Evolutionary conservation across 2,888 invertebrate species (phyloP).

Genomic region (Aporophyla lueneburgensis): DNA sequence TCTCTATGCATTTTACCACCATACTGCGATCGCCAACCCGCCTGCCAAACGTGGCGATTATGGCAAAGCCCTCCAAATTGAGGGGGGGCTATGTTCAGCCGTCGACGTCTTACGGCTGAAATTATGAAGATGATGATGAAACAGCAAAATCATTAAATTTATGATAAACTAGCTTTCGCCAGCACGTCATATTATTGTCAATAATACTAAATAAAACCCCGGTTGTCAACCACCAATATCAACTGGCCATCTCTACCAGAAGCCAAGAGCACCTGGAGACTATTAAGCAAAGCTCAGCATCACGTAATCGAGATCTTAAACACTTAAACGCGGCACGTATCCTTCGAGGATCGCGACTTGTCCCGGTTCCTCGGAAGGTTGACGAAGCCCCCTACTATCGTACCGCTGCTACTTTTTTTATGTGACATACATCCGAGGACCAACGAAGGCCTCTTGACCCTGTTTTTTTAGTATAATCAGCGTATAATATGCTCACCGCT

Average conservation of each 20-base stretch:
- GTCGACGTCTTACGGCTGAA: no score
- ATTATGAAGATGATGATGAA: no score
- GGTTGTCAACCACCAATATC: background rate
- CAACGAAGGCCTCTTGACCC: no score
- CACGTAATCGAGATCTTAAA: slow-evolving; percentile 75
- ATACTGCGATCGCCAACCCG: no score
- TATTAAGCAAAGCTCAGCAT: slow-evolving; percentile 50
- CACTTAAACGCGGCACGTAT: slow-evolving; percentile 81
- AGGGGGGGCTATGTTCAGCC: no score
- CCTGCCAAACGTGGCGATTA: no score
- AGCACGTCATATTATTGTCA: background rate
- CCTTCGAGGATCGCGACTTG: slow-evolving; percentile 67
- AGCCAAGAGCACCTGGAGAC: slow-evolving; percentile 28
- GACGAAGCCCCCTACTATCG: slow-evolving; percentile 38
- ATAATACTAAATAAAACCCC: background rate
- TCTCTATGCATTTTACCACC: no score
- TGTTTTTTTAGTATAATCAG: no score
- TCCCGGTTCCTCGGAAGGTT: slow-evolving; percentile 60
- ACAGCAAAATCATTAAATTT: background rate
- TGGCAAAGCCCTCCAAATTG: no score
- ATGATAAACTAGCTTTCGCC: background rate
- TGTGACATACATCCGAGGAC: background rate
- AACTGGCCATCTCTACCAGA: no score
- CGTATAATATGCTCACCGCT: no score
- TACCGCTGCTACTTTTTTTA: background rate